These are phyloP conservation scores for Acanthaster planci DNA, from an alignment of 35 echinoderm and acorn worm species.

Conservation along the genomic window DNA sequence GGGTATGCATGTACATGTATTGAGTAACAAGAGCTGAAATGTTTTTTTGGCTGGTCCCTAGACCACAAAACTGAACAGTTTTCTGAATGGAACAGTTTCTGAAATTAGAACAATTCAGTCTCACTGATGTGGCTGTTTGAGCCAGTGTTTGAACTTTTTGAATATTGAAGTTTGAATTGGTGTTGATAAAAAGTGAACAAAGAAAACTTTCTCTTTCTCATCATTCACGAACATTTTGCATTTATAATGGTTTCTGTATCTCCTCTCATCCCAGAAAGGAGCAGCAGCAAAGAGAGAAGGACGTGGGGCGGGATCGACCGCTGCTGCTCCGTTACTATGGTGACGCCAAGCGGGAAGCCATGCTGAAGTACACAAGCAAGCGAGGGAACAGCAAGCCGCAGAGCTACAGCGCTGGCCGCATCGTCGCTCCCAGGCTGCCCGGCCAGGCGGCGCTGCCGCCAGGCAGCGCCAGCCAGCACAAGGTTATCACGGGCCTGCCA, in stretches of 20 bases:
- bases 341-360: slow-evolving; percentile 74
- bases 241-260: not conserved
- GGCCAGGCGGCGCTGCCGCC: not conserved
- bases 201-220: too few species aligned
- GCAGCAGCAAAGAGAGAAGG: slow-evolving; percentile 51
- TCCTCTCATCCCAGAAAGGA: slow-evolving; percentile 57
- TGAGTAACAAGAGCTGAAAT: too few species aligned
- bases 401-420: slow-evolving; percentile 33
- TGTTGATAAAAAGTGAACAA: too few species aligned
- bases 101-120: too few species aligned
- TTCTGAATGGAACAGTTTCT: too few species aligned
- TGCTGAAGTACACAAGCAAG: slow-evolving; percentile 79
- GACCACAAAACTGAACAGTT: too few species aligned
- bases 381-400: slow-evolving; percentile 18
- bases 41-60: too few species aligned
- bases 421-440: slow-evolving; percentile 58
- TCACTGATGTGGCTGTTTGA: too few species aligned
- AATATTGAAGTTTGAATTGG: too few species aligned
- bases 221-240: not conserved
- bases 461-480: slow-evolving; percentile 36
- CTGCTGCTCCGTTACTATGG: slow-evolving; percentile 92
- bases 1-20: too few species aligned
- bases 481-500: slow-evolving; percentile 76
- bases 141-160: too few species aligned
- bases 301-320: slow-evolving; percentile 72